phyloP scores from a whole-genome alignment of 2,888 invertebrate genomes.

The Drosophila falleni region DNA sequence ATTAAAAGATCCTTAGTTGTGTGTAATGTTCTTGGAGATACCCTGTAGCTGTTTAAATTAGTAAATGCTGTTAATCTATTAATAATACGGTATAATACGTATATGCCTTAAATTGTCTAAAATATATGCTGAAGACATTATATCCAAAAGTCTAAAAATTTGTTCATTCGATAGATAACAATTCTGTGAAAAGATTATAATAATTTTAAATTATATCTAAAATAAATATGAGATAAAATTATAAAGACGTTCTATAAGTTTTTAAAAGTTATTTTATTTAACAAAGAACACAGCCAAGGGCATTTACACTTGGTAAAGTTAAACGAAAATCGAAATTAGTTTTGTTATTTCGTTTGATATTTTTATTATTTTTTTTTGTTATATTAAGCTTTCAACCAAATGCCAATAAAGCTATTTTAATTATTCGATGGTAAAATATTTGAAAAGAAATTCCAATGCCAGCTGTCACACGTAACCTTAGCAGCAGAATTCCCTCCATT shows the following conservation, averaged over 20 bases:
- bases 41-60: not conserved
- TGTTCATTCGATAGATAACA: too few relatives aligned
- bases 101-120: too few relatives aligned
- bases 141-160: too few relatives aligned
- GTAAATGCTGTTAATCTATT: not conserved
- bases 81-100: too few relatives aligned
- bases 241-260: not conserved
- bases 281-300: not conserved
- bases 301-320: not conserved
- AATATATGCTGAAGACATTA: too few relatives aligned
- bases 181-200: not conserved
- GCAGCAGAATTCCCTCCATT: not conserved
- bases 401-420: slow-evolving; percentile 32
- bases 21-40: not conserved
- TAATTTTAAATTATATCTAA: not conserved
- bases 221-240: not conserved
- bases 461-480: slow-evolving; percentile 45
- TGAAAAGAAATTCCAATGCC: slow-evolving; percentile 27
- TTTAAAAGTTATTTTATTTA: not conserved
- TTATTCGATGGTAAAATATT: slow-evolving; percentile 33
- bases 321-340: slow-evolving; percentile 23
- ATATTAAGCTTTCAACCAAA: not conserved
- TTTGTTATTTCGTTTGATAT: not conserved
- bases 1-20: slow-evolving; percentile 6
- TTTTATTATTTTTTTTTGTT: not conserved